These are phyloP conservation scores for Noturus placidus DNA, from an alignment of 2,113 vertebrate species.

Conservation along the genomic window DNA sequence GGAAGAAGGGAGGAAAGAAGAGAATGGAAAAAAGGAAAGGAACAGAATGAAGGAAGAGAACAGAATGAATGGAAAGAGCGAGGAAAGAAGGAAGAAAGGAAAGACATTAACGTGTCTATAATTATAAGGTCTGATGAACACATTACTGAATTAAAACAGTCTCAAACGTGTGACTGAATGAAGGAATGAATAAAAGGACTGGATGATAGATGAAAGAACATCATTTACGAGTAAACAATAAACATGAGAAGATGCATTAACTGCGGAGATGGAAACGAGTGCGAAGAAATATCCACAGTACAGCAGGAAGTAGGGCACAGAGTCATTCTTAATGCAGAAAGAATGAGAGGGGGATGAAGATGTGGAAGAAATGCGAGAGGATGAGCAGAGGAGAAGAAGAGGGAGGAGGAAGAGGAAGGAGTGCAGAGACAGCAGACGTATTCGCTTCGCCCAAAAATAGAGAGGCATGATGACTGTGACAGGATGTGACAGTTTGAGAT, in stretches of 20 bases:
- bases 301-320: constrained; percentile 23
- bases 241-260: background rate
- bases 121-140: background rate
- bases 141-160: background rate
- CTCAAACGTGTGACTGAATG: background rate
- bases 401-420: background rate
- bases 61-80: no score
- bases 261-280: background rate
- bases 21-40: background rate
- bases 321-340: constrained; percentile 26
- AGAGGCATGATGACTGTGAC: constrained; percentile 39
- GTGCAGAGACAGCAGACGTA: constrained; percentile 16
- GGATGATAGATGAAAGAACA: background rate
- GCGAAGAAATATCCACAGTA: background rate
- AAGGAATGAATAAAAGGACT: background rate
- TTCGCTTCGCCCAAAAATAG: constrained; percentile 39
- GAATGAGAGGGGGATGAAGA: constrained; percentile 17
- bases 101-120: background rate
- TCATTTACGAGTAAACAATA: background rate
- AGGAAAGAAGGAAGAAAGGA: background rate
- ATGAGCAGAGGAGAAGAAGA: constrained; percentile 5
- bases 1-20: background rate
- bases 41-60: background rate
- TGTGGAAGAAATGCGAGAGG: background rate
- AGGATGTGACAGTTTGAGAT: constrained; percentile 25